These are phyloP conservation scores for Macrosoma leucophasiata DNA, from an alignment of 2,888 invertebrate genomes.

Conservation along the genomic window DNA sequence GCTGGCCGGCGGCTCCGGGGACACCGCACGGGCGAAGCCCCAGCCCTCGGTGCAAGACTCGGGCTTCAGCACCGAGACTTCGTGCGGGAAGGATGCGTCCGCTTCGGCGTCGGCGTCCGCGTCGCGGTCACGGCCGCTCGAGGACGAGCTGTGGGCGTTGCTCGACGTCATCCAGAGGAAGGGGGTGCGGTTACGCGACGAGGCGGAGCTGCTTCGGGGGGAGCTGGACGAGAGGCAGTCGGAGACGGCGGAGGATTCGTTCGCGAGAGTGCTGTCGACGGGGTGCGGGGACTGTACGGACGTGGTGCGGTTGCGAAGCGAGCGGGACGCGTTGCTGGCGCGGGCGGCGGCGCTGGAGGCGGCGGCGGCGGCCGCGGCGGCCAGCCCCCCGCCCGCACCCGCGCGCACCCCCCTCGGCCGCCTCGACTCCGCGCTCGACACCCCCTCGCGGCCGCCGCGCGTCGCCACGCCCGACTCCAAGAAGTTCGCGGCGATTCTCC, in stretches of 20 bases:
- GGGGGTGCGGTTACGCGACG: conserved; percentile 81
- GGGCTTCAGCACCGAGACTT: conserved; percentile 93
- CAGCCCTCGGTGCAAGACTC: conserved; percentile 85
- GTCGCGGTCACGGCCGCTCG: conserved; percentile 70
- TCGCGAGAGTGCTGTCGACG: conserved; percentile 66
- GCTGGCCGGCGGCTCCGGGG: conserved; percentile 55
- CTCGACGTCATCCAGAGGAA: conserved; percentile 90
- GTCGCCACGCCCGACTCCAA: conserved; percentile 81
- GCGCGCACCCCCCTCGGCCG: conserved; percentile 75
- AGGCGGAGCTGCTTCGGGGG: conserved; percentile 79
- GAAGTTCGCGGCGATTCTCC: conserved; percentile 88
- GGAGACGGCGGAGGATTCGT: conserved; percentile 79
- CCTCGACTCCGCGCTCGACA: conserved; percentile 81
- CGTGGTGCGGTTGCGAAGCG: conserved; percentile 78
- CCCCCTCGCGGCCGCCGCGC: conserved; percentile 77
- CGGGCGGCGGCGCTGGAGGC: conserved; percentile 86
- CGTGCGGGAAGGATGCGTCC: conserved; percentile 86
- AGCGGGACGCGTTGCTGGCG: conserved; percentile 84
- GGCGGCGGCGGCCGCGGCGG: conserved; percentile 54
- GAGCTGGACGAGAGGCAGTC: conserved; percentile 35
- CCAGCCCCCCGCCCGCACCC: conserved; percentile 54
- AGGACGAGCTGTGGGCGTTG: conserved; percentile 90
- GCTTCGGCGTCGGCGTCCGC: conserved; percentile 75
- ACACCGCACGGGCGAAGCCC: conserved; percentile 75
- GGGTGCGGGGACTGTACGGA: conserved; percentile 51